Percentiles rank a stretch among this genome's conserved stretches.
These are phyloP conservation scores for Ochropacha duplaris DNA, from an alignment of 2,888 invertebrate species.

Conservation along the genomic window DNA sequence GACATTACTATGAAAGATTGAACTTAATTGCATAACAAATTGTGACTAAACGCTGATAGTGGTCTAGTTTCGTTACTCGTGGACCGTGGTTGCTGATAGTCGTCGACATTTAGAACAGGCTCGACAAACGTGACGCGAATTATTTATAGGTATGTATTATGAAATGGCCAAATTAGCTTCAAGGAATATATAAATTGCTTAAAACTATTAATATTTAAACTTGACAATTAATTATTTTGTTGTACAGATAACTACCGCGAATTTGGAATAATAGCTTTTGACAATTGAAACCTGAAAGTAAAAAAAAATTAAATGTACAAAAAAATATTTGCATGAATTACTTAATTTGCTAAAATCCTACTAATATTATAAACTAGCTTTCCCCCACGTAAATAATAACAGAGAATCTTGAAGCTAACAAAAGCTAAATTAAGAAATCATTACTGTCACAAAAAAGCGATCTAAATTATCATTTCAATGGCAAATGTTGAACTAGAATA, in stretches of 20 bases:
- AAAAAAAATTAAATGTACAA: too few relatives aligned
- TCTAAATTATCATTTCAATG: background rate
- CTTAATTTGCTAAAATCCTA: too few relatives aligned
- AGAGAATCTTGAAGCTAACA: too few relatives aligned
- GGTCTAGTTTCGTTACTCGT: conserved; percentile 42
- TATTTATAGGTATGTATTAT: conserved; percentile 18
- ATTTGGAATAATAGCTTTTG: too few relatives aligned
- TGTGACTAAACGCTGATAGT: conserved; percentile 8
- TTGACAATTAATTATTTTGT: too few relatives aligned
- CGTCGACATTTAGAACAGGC: conserved; percentile 57
- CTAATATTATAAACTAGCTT: too few relatives aligned
- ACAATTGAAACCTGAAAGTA: too few relatives aligned
- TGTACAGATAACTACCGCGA: too few relatives aligned
- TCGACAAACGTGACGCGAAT: conserved; percentile 41
- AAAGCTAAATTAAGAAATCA: too few relatives aligned
- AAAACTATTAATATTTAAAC: background rate
- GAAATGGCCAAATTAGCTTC: background rate
- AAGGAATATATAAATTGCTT: background rate
- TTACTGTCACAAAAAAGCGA: background rate
- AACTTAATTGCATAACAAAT: background rate
- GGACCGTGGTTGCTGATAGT: conserved; percentile 34
- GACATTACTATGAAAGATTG: background rate
- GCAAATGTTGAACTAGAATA: background rate
- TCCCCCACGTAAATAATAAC: too few relatives aligned
- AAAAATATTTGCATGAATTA: too few relatives aligned